A percentile compares a stretch with the other conserved stretches of the same genome.
Evolutionary conservation across 2,797 vertebrate species (phyloP).

Genomic region (Cryptoprocta ferox): DNA sequence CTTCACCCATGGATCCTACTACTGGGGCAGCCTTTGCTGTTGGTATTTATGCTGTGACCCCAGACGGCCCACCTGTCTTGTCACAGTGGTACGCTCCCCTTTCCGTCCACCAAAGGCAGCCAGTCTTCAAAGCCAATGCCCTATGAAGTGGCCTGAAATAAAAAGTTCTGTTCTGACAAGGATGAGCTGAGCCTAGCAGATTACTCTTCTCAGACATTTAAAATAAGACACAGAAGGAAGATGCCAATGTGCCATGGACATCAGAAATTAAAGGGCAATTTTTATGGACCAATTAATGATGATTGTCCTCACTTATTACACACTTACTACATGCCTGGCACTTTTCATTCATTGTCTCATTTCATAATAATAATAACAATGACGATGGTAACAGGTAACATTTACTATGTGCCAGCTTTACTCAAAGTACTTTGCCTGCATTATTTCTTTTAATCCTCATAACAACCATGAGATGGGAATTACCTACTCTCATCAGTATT

Average conservation of each 20-base stretch:
- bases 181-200: background rate
- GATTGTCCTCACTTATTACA: background rate
- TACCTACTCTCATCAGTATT: background rate
- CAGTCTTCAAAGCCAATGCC: background rate
- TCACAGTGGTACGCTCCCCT: background rate
- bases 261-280: conserved; percentile 14
- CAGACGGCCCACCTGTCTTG: background rate
- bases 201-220: conserved; percentile 16
- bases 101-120: background rate
- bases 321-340: background rate
- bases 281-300: background rate
- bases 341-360: conserved; percentile 16
- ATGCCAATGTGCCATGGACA: background rate
- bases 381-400: background rate
- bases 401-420: background rate
- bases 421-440: background rate
- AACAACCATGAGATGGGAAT: background rate
- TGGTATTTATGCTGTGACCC: background rate
- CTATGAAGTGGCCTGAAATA: conserved; percentile 7
- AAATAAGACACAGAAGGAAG: conserved; percentile 14
- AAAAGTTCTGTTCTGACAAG: conserved; percentile 22
- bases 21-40: background rate
- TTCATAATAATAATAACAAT: background rate
- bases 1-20: background rate
- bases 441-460: background rate